Percentiles rank a stretch among this genome's conserved stretches.
phyloP scores from a whole-genome alignment of 2,888 invertebrate genomes.

The Megalurothrips usitatus region DNA sequence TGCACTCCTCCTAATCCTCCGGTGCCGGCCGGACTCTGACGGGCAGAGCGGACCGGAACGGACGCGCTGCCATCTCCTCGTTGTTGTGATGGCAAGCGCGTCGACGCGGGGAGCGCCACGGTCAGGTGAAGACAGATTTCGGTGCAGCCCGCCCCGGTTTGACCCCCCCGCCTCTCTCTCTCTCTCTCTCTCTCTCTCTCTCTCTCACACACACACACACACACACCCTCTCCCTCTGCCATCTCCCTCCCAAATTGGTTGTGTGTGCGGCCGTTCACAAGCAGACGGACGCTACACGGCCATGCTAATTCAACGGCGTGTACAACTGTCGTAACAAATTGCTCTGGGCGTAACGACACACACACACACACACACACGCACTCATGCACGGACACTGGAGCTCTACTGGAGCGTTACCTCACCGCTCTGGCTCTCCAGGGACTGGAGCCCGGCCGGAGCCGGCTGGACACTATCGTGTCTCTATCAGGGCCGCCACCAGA shows the following conservation, averaged over 20 bases:
- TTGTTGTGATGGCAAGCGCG: no score
- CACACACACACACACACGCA: background rate
- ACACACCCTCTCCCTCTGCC: no score
- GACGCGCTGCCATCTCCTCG: no score
- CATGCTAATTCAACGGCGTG: background rate
- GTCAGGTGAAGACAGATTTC: no score
- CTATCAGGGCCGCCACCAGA: no score
- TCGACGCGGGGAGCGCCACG: no score
- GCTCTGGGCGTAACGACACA: background rate
- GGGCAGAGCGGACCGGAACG: background rate
- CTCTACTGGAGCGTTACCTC: background rate
- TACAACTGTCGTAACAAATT: constrained; percentile 6
- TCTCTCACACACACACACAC: background rate
- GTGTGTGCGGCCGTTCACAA: no score
- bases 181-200: background rate
- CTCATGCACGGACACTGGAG: background rate
- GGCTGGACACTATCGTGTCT: no score
- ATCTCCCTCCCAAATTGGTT: no score
- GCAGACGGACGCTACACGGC: background rate
- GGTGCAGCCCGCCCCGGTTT: no score
- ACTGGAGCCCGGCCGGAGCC: no score
- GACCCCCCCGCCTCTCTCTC: no score
- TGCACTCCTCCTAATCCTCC: background rate
- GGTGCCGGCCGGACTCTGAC: background rate
- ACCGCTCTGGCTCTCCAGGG: background rate